phyloP scores from a whole-genome alignment of 1,140 invertebrate species.

The Anadara kagoshimensis region DNA sequence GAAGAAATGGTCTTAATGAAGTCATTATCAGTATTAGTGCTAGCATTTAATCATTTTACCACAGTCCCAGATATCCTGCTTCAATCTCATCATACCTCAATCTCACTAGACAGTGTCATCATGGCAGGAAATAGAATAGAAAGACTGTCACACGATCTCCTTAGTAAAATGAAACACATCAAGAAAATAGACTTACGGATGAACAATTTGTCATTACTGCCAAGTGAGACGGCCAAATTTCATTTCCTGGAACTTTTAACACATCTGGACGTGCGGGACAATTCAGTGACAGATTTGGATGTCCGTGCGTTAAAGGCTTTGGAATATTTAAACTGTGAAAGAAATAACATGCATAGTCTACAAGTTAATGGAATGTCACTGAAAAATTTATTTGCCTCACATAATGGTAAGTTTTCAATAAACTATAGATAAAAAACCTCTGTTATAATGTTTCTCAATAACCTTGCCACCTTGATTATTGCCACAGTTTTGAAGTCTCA shows the following conservation, averaged over 20 bases:
- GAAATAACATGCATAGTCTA: conserved; percentile 63
- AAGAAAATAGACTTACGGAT: conserved; percentile 72
- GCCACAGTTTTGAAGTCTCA: too few species aligned
- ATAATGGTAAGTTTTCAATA: conserved; percentile 72
- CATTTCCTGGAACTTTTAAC: conserved; percentile 68
- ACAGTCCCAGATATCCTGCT: conserved; percentile 63
- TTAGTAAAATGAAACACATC: conserved; percentile 67
- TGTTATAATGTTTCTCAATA: too few species aligned
- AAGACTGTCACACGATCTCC: conserved; percentile 59
- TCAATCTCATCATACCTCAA: conserved; percentile 50
- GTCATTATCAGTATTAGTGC: conserved; percentile 66
- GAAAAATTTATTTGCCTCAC: conserved; percentile 65
- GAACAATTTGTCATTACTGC: conserved; percentile 68
- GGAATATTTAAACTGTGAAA: conserved; percentile 72
- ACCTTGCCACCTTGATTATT: too few species aligned
- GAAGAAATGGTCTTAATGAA: conserved; percentile 65
- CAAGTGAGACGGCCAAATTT: conserved; percentile 70
- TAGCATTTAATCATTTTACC: conserved; percentile 73
- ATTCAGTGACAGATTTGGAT: conserved; percentile 69
- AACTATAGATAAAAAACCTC: too few species aligned
- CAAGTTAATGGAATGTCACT: conserved; percentile 68
- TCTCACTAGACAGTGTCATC: conserved; percentile 70
- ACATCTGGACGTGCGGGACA: conserved; percentile 71
- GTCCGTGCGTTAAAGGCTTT: conserved; percentile 65
- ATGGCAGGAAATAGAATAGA: conserved; percentile 73